phyloP scores from a whole-genome alignment of 2,888 invertebrate genomes.

The Hesperia comma region DNA sequence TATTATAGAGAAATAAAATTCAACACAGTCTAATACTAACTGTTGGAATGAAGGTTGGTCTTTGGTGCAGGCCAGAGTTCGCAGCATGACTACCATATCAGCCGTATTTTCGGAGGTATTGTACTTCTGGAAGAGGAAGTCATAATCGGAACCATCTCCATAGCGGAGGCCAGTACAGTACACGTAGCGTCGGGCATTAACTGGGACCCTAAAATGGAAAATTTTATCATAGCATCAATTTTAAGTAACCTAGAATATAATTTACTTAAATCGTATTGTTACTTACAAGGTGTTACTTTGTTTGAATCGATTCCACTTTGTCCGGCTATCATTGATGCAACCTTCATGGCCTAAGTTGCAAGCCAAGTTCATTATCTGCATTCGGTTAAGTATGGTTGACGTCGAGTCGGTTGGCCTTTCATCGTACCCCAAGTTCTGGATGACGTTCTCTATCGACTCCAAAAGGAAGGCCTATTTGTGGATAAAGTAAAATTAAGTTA shows the following conservation, averaged over 20 bases:
- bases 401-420: slow-evolving; percentile 72
- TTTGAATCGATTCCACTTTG: slow-evolving; percentile 62
- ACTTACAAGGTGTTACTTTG: slow-evolving; percentile 12
- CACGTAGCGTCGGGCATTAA: slow-evolving; percentile 84
- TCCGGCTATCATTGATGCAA: slow-evolving; percentile 79
- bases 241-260: too few relatives aligned
- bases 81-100: slow-evolving; percentile 84
- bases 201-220: slow-evolving; percentile 73
- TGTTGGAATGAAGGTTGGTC: slow-evolving; percentile 52
- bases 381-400: slow-evolving; percentile 84
- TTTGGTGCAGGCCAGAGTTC: slow-evolving; percentile 72
- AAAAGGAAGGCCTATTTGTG: slow-evolving; percentile 71
- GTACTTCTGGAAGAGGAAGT: slow-evolving; percentile 84
- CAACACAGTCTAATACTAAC: slow-evolving; percentile 48
- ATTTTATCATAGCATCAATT: not conserved
- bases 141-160: slow-evolving; percentile 85
- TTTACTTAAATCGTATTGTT: too few relatives aligned
- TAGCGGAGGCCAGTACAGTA: slow-evolving; percentile 86
- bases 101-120: slow-evolving; percentile 84
- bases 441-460: slow-evolving; percentile 71
- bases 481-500: slow-evolving; percentile 13
- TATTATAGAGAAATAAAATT: not conserved
- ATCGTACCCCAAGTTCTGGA: slow-evolving; percentile 79
- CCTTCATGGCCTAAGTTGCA: slow-evolving; percentile 85
- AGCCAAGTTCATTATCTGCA: slow-evolving; percentile 84